phyloP scores from a whole-genome alignment of 2,888 invertebrate species.

The Drosophila demipolita region DNA sequence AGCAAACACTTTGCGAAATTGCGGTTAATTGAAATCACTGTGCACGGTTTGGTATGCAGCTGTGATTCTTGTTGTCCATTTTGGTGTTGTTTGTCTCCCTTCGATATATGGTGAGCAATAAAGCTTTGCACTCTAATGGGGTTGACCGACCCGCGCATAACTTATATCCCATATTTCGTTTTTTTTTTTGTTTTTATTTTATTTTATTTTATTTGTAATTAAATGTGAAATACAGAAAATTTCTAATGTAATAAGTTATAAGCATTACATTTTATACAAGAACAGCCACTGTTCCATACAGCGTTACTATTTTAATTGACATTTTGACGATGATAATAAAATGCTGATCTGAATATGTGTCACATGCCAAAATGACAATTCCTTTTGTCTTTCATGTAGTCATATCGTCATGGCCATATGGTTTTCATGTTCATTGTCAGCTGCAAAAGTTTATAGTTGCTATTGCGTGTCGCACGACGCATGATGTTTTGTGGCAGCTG shows the following conservation, averaged over 20 bases:
- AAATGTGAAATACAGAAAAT: constrained; percentile 5
- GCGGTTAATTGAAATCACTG: constrained; percentile 81
- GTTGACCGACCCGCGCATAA: constrained; percentile 67
- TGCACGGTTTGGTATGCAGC: constrained; percentile 59
- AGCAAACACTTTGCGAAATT: constrained; percentile 66
- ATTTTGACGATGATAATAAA: constrained; percentile 69
- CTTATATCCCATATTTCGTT: constrained; percentile 69
- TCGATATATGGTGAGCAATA: constrained; percentile 63
- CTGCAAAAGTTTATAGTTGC: constrained; percentile 39
- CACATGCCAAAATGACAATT: constrained; percentile 65
- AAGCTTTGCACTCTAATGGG: constrained; percentile 73
- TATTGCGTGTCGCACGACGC: constrained; percentile 39
- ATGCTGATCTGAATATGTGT: constrained; percentile 60
- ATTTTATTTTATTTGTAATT: too few relatives aligned
- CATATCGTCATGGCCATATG: constrained; percentile 45
- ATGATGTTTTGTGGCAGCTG: constrained; percentile 25
- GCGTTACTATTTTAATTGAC: constrained; percentile 73
- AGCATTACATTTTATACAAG: constrained; percentile 1
- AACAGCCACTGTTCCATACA: constrained; percentile 31
- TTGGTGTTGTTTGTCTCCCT: constrained; percentile 19
- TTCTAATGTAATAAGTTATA: not conserved
- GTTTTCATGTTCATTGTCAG: constrained; percentile 67
- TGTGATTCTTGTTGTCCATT: constrained; percentile 33
- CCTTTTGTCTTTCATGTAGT: constrained; percentile 20
- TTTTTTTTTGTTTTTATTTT: too few relatives aligned